These are phyloP conservation scores for Cremastinae sp. DNA, from an alignment of 2,888 invertebrate genomes.

Conservation along the genomic window DNA sequence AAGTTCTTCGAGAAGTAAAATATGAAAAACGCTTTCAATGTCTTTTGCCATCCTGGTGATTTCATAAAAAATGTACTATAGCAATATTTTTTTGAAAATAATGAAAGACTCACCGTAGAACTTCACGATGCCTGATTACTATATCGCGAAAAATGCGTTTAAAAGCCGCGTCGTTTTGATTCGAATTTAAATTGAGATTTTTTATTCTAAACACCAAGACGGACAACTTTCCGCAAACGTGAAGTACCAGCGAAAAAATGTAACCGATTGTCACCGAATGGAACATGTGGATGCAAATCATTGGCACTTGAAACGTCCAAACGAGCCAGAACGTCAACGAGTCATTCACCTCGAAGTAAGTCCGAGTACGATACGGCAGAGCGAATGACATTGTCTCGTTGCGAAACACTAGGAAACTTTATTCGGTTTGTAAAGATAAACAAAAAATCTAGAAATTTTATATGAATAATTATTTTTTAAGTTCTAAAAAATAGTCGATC, in stretches of 20 bases:
- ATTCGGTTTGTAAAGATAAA: too few species aligned
- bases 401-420: conserved; percentile 7
- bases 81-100: background rate
- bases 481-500: too few species aligned
- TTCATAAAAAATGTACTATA: background rate
- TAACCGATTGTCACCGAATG: conserved; percentile 48
- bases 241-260: conserved; percentile 45
- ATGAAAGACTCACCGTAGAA: background rate
- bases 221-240: conserved; percentile 47
- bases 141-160: conserved; percentile 16
- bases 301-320: conserved; percentile 47
- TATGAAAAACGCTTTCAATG: conserved; percentile 49
- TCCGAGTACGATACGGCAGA: conserved; percentile 22
- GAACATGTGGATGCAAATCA: conserved; percentile 43
- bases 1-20: conserved; percentile 56
- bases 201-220: conserved; percentile 41
- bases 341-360: conserved; percentile 33
- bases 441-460: too few species aligned
- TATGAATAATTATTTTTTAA: too few species aligned
- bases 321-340: conserved; percentile 36
- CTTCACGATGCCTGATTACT: conserved; percentile 26
- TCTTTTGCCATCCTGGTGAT: conserved; percentile 39
- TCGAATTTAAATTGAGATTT: conserved; percentile 14
- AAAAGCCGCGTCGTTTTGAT: conserved; percentile 1
- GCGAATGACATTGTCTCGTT: conserved; percentile 25